Conservation (phyloP, 2,797 vertebrate species). For the Phoebastria nigripes region DNA sequence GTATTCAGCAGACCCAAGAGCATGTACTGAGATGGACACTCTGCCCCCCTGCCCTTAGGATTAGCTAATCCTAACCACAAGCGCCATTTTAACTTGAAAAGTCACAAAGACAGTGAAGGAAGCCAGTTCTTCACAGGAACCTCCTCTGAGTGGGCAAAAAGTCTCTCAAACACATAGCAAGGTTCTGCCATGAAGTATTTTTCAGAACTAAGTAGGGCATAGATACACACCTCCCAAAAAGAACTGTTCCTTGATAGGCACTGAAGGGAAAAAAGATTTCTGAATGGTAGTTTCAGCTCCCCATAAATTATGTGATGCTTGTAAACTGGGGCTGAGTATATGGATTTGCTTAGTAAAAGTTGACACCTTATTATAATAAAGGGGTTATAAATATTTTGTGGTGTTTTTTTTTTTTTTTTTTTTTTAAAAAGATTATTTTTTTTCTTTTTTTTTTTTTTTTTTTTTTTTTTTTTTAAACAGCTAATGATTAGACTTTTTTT, state of each 20-base stretch:
- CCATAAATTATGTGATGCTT: neutral
- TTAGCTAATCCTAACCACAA: neutral
- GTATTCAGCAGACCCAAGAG: rapidly evolving
- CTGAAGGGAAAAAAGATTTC: neutral
- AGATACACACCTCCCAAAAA: neutral
- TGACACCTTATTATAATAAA: neutral
- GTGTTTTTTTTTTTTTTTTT: neutral
- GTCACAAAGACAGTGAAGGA: neutral
- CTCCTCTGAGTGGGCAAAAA: rapidly evolving
- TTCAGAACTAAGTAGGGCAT: neutral
- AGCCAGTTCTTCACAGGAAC: neutral
- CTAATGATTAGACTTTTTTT: neutral
- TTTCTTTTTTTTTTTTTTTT: neutral
- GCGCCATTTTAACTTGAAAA: neutral
- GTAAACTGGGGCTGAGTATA: too few relatives aligned
- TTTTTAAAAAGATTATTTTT: too few relatives aligned
- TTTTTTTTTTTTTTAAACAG: neutral
- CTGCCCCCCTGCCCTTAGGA: too few relatives aligned
- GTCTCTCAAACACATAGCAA: neutral
- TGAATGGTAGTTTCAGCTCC: neutral
- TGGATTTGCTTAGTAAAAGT: neutral
- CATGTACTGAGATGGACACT: rapidly evolving
- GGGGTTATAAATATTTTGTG: neutral
- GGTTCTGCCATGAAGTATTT: neutral
- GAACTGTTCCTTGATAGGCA: neutral